Evolutionary conservation across 2,113 vertebrate genomes (phyloP).

Genomic region (Lagopus leucura): DNA sequence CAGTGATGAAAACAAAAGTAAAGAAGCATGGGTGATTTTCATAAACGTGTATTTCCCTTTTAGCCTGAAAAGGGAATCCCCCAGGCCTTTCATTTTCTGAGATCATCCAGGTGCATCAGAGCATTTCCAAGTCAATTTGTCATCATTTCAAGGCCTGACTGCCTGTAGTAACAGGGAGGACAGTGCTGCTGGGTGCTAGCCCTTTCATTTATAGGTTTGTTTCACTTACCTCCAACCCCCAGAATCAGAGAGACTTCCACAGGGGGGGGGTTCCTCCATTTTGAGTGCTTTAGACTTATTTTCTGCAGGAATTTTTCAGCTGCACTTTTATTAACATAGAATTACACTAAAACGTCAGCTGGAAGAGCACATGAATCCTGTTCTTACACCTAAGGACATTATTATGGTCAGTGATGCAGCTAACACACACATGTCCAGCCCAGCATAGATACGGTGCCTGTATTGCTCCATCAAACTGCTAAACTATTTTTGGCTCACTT

Average conservation of each 20-base stretch:
- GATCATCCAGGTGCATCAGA: constrained; percentile 40
- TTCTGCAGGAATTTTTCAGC: neutral
- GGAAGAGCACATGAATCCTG: neutral
- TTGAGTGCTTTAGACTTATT: neutral
- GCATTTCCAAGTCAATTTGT: constrained; percentile 35
- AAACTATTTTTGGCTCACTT: constrained; percentile 2
- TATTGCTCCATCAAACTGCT: constrained; percentile 50
- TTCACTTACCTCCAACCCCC: neutral
- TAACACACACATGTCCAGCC: constrained; percentile 32
- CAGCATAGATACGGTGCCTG: constrained; percentile 28
- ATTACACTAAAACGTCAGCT: constrained; percentile 22
- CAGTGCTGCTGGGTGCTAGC: neutral
- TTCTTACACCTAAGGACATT: constrained; percentile 7
- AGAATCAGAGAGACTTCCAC: neutral
- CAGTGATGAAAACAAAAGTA: neutral
- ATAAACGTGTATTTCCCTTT: neutral
- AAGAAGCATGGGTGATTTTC: neutral
- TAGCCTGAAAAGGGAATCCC: neutral
- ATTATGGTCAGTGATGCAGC: constrained; percentile 33
- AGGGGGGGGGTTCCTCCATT: neutral
- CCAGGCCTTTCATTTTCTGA: neutral
- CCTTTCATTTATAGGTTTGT: neutral
- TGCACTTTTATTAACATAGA: neutral
- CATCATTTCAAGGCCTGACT: neutral
- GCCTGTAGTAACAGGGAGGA: neutral